Evolutionary conservation across 2,797 vertebrate species (phyloP).

Genomic region (Cygnus olor): DNA sequence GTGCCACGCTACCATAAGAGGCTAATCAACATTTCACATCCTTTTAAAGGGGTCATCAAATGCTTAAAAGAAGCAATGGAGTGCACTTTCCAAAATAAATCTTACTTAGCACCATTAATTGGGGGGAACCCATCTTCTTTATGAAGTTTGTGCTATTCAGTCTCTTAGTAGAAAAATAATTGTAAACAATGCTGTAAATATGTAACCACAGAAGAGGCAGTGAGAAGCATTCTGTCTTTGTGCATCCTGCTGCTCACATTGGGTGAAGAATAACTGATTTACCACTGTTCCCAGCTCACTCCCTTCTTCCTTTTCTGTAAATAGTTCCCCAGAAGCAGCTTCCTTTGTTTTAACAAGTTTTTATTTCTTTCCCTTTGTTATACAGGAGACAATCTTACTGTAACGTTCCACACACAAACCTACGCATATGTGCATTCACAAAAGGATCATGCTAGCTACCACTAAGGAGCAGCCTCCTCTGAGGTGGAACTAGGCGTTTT

Average conservation of each 20-base stretch:
- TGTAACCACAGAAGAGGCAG: background rate
- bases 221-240: background rate
- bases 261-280: background rate
- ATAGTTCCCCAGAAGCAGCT: background rate
- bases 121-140: background rate
- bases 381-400: background rate
- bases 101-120: background rate
- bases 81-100: background rate
- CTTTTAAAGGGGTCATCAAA: background rate
- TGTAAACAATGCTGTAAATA: background rate
- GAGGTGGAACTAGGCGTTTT: background rate
- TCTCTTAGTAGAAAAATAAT: background rate
- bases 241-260: background rate
- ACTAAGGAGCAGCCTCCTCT: background rate
- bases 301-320: background rate
- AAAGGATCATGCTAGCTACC: background rate
- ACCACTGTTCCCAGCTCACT: background rate
- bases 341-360: background rate
- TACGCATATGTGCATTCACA: background rate
- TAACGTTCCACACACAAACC: background rate
- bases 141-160: background rate
- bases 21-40: background rate
- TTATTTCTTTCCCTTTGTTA: background rate
- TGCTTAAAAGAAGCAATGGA: background rate
- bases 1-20: fast-evolving